Base-by-base conservation (phyloP, 2,797 vertebrate species). In the Chloroceryle inda region DNA sequence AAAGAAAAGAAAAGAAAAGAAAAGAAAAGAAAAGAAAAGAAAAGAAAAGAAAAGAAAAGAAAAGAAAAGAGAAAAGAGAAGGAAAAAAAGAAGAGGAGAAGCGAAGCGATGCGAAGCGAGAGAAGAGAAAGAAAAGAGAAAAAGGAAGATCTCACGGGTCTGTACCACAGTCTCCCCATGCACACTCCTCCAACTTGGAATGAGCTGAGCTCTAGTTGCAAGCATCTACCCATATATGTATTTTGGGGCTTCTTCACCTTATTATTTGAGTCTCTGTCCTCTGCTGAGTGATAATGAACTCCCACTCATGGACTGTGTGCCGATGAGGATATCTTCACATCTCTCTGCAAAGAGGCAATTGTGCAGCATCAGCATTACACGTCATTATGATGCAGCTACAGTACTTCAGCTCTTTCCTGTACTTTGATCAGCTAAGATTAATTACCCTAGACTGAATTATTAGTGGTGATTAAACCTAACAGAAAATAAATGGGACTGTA, bases 341-440 rank as follows among this genome's bases (percentile, higher is more conserved):
- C 84, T 85, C 93, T 84, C 53, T 55, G 69, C 89, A 95, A 94
- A 91, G 42, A 88, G 85, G 89, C 71, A 78, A 40, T 91, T 96
- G 94, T 88, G 93, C 38, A 29, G 58, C 88, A 87, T 96, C 97
- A 97, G 96, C 97, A 59, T 63, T 92, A 75, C 85, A 83, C 91
- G 89, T 96, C 96, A 94, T 97, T 97, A 93, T 47, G 72, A 96
- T 96, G 94, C 94, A 83, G 86, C 74, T 71, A 89, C 68, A 61
- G 85, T 75, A 75, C 87, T 94, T 94, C 88, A 94, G 71, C 67
- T 76, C 59, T 88, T 96, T 96, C 95, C 93, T 97, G 95, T 95
- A 85, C 96, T 97, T 97, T 97, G 96, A 97, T 97, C 97, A 97
- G 95, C 88, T 89, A 96, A 96, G 97, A 97, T 96, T 97, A 97